Evolutionary conservation across 2,797 vertebrate genomes (phyloP), one percentile per base, ranked within the genome.

Genomic region (Sarcophilus harrisii): DNA sequence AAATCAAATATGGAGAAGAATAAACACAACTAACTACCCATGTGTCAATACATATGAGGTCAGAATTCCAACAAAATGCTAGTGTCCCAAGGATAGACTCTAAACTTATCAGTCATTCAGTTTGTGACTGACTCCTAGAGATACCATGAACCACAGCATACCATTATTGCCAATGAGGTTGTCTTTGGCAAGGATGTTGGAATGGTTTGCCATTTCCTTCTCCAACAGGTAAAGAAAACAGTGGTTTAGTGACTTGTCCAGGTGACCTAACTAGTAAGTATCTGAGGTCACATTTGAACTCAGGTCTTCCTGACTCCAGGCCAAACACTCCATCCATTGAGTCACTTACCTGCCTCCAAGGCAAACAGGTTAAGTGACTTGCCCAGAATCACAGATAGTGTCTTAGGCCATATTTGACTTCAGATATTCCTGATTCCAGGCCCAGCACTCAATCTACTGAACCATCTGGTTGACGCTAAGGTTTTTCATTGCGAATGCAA

Each of bases 401-500:
- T 87, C 73, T 49, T 38, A 87, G 73, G 24, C 2, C 73, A 87
- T 3, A 87, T 49, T 49, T 87, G 73, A 45, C 45, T 18, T 87
- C 24, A 49, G 21, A 4, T 45, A 9, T 49, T 27, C 73, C 73
- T 87, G 21, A 49, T 24, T 87, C 73, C 24, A 49, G 24, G 9
- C 2, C 66, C 18, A 21, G n/a, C 38, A 2, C 3, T 45, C 73
- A 27, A 87, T 45, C 24, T 21, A 49, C 38, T 87, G 38, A 87
- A 24, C 8, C 38, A 49, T 49, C 73, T 87, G 38, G 73, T n/a
- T 45, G 38, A 87, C 8, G 96, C 8, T 87, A 87, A 11, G 9
- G 94, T 97, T 97, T 27, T 87, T 49, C 24, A 4, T 93, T 96
- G 14, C 90, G 57, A 81, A 94, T 94, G 94, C 96, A 97, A 96